Evolutionary conservation across 2,113 vertebrate species (phyloP), one percentile per base, ranked within the genome.

Genomic region (Hystrix brachyura): DNA sequence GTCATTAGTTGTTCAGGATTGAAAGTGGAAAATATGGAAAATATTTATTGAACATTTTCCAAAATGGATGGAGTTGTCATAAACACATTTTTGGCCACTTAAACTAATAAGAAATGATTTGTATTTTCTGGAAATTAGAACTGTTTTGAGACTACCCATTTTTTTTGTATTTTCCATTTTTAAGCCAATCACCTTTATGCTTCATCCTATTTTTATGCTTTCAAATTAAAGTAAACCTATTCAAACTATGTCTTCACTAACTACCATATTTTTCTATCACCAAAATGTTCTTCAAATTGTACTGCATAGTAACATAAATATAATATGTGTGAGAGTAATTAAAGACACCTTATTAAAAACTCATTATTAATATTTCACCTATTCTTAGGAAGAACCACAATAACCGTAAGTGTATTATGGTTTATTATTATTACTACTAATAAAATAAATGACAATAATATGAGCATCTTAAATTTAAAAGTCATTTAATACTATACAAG

Each of bases 101-200:
- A 97, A 84, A 34, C 53, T 86, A 96, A 95, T 95, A 91, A 84
- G 79, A 92, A 90, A 91, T 62, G 84, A 76, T 95, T 81, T 95
- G 18, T 88, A 38, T 85, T 91, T 93, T 91, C 64, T 93, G 48
- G 43, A 81, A 85, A 91, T 78, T 93, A 95, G 65, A 95, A 90
- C 72, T 83, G 14, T 78, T 82, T 97, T 89, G 74, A 95, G 76
- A 81, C 25, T 27, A 83, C 38, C 60, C 23, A 27, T 62, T 62
- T 27, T n/a, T 87, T 72, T 81, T 94, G 4, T 92, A 18, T 59
- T 90, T 94, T 83, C 84, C 43, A 60, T 57, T 71, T 92, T 95
- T 81, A 55, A 97, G 46, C 60, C 94, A 81, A 74, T 95, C 19
- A 94, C n/a, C 62, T 87, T 80, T 13, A 87, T 90, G 53, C 21